phyloP scores from a whole-genome alignment of 2,113 vertebrate species.

The Corythaixoides concolor region DNA sequence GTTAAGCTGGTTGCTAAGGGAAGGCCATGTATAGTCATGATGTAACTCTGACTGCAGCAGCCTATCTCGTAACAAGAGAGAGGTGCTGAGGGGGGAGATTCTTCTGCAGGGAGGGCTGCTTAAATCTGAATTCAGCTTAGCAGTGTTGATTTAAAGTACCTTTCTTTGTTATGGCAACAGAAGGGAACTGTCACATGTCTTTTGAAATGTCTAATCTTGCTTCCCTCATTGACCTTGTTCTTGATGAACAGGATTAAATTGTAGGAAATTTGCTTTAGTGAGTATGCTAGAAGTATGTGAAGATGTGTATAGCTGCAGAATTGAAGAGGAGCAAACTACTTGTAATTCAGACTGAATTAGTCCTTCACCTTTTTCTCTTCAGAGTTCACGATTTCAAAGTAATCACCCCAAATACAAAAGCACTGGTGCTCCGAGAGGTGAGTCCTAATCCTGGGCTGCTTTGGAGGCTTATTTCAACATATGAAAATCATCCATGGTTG shows the following conservation, averaged over 20 bases:
- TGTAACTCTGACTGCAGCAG: background rate
- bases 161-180: constrained; percentile 35
- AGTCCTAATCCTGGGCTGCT: background rate
- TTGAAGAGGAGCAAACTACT: background rate
- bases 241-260: constrained; percentile 45
- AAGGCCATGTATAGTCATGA: background rate
- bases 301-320: background rate
- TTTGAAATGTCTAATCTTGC: constrained; percentile 23
- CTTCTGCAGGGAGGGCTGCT: background rate
- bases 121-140: background rate
- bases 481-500: background rate
- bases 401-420: background rate
- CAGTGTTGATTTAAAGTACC: background rate
- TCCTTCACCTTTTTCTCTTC: background rate
- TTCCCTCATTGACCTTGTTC: background rate
- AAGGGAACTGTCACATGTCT: background rate
- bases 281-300: background rate
- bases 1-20: constrained; percentile 53
- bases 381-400: background rate
- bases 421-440: background rate
- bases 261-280: constrained; percentile 6
- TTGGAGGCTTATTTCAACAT: background rate
- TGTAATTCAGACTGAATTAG: background rate
- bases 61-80: background rate
- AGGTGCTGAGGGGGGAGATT: background rate